Evolutionary conservation across 2,888 invertebrate genomes (phyloP).

Genomic region (Zele albiditarsus): DNA sequence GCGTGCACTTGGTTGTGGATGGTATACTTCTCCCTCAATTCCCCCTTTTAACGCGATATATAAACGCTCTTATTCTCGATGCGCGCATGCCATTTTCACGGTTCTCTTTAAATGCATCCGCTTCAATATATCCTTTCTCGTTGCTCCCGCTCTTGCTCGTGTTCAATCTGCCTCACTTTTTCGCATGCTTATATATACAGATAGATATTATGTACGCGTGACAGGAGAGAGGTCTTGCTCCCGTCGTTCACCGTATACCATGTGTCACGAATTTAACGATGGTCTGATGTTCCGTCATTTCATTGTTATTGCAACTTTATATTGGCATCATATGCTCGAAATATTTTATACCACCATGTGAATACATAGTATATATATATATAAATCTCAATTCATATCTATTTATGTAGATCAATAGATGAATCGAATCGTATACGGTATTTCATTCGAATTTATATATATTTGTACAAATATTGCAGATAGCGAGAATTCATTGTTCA

Average conservation of each 20-base stretch:
- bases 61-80: conserved; percentile 36
- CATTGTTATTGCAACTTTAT: conserved; percentile 30
- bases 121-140: neutral
- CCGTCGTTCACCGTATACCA: neutral
- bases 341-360: neutral
- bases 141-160: neutral
- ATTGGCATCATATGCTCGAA: neutral
- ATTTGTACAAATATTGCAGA: too few relatives aligned
- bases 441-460: neutral
- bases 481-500: too few relatives aligned
- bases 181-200: neutral
- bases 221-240: neutral
- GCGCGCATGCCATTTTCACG: conserved; percentile 28
- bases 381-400: neutral
- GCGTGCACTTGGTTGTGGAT: neutral
- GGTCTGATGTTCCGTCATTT: conserved; percentile 24
- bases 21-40: neutral
- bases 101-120: conserved; percentile 26
- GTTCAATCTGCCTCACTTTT: neutral
- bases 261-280: conserved; percentile 26
- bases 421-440: neutral
- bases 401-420: neutral
- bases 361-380: neutral
- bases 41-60: conserved; percentile 10
- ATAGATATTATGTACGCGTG: neutral